Base-by-base conservation (phyloP, 2,888 invertebrate genomes). In the Thymelicus lineola region DNA sequence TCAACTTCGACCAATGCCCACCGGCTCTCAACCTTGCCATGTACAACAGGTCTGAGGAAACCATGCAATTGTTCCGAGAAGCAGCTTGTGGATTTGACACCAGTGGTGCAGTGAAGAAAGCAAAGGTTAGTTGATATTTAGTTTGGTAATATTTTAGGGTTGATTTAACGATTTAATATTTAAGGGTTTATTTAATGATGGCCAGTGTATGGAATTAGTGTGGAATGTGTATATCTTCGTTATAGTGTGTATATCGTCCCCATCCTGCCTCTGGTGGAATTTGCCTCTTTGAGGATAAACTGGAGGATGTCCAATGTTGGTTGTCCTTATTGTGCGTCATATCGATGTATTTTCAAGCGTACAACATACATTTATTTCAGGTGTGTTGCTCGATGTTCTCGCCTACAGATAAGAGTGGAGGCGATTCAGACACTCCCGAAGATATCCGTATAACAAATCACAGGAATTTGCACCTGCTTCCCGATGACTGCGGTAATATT, bases 401-500 rank as follows among this genome's bases (percentile, higher is more conserved):
- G 50, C 17, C 53, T 6, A 20, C 53, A 55, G 20, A 17, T 20
- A 53, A 7, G 53, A 53, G 53, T 20, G 20, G 20, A 20, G 5
- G 12, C 20, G 10, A 3, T 4, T 0, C 1, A 12, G 53, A 53
- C 0, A 10, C 53, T 1, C 53, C 20, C 20, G 53, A 55, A 55
- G 55, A 55, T 35, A 55, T 55, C 14, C 28, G 28, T 35, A 55
- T 55, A 35, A 14, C 12, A 35, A 35, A 35, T 55, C 55, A 55
- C 7, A 55, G 14, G 12, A 55, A 55, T 9, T 35, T 55, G 14
- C 12, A n/a, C 0, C 74, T 82, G 4, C 72, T 82, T 20, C 75
- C 81, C 0, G 55, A 72, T 0, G 14, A 45, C 6, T 96, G 96
- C 75, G 96, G 96, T 0, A 82, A 82, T 1, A 76, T 92, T 9